Base-by-base conservation (phyloP, 2,888 invertebrate genomes). In the Hydropsyche betteni region DNA sequence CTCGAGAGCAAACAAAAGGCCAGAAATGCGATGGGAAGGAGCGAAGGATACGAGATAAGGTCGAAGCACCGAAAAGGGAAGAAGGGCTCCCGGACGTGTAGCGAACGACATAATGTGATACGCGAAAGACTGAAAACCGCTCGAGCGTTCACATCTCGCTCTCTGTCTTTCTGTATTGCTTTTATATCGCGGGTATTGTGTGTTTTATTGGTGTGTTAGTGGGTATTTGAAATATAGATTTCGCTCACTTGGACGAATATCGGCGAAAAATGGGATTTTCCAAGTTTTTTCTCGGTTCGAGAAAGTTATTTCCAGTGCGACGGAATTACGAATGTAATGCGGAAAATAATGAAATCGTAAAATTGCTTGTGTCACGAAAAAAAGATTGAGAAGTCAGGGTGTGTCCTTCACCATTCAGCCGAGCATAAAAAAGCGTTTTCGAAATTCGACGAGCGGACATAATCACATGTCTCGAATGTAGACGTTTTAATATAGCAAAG, bases 1-100 rank as follows among this genome's bases (percentile, higher is more conserved):
- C n/a, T 38, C 70, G 36, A 10, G 53, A 33, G 34, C 70, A 70
- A 70, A 70, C 70, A 70, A 70, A 70, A 53, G 70, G 16, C 33
- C 14, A 24, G n/a, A 14, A 38, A 12, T 34, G 38, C 10, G 50
- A 16, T 16, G 58, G 58, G 16, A 16, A 16, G 4, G 58, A 24
- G n/a, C 33, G 36, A 36, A n/a, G 10, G 33, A 34, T 36, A 33
- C 34, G 34, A 64, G 61, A 33, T 24, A 16, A 10, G 61, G 33
- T 61, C 61, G 64, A 36, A 24, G 6, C 55, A n/a, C 12, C 12
- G 64, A 64, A 36, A 64, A 64, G 64, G 64, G 64, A 64, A 36
- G 36, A 64, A 64, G 64, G 64, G 34, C 10, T 44, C 44, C 64
- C 64, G 36, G 64, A 58, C 58, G 58, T 58, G 58, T 58, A 58